These are phyloP conservation scores for Mesorhabditis belari DNA, from an alignment of 2,888 invertebrate genomes.

Conservation along the genomic window DNA sequence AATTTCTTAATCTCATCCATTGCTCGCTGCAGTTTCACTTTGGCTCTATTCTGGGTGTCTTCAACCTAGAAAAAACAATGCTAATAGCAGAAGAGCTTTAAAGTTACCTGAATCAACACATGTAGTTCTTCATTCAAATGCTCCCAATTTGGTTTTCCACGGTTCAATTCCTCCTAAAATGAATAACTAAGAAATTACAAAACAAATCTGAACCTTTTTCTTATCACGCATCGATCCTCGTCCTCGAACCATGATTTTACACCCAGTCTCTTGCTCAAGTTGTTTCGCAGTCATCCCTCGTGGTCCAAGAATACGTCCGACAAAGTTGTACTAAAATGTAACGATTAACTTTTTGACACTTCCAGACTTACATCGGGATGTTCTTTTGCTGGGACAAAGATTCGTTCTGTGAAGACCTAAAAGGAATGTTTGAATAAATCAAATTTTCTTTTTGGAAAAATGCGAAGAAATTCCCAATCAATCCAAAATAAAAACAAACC, in stretches of 20 bases:
- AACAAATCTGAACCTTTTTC: constrained; percentile 32
- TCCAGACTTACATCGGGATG: constrained; percentile 86
- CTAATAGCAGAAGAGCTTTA: background rate
- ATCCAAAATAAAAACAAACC: no score
- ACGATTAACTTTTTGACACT: background rate
- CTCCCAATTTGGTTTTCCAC: constrained; percentile 99
- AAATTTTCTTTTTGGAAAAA: no score
- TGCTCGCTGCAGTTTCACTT: constrained; percentile 85
- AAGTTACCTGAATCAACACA: constrained; percentile 75
- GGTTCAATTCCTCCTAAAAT: constrained; percentile 91
- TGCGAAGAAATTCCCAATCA: no score
- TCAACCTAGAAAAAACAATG: constrained; percentile 65
- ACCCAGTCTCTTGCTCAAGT: constrained; percentile 98
- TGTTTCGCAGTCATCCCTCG: constrained; percentile 99
- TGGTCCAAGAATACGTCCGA: constrained; percentile 97
- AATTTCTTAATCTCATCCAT: constrained; percentile 96
- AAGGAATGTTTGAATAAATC: no score
- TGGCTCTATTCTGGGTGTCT: constrained; percentile 92
- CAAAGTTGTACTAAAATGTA: constrained; percentile 88
- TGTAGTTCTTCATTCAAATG: constrained; percentile 97
- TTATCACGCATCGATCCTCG: constrained; percentile 48
- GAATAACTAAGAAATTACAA: background rate
- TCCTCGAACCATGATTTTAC: constrained; percentile 95
- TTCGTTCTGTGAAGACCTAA: constrained; percentile 98
- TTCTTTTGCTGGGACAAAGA: constrained; percentile 98